Conservation (phyloP, 2,888 invertebrate species). For the Heliconius aoede region DNA sequence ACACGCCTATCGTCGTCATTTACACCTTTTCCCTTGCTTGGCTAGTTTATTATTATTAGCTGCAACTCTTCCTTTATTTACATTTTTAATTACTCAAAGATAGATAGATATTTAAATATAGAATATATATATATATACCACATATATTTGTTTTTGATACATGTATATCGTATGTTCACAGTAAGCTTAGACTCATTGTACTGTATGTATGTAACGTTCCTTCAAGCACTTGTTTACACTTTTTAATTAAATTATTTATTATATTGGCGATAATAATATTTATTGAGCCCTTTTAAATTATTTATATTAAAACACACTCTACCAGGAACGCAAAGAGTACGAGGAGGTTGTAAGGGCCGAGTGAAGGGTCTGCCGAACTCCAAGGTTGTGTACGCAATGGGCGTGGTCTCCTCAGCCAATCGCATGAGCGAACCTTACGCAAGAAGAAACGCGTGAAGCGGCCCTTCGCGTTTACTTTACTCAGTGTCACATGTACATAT, state of each 20-base stretch:
- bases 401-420: slow-evolving; percentile 78
- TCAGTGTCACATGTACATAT: not conserved
- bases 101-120: not conserved
- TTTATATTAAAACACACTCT: slow-evolving; percentile 83
- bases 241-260: slow-evolving; percentile 23
- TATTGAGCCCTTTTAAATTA: slow-evolving; percentile 81
- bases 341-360: slow-evolving; percentile 74
- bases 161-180: not conserved
- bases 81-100: slow-evolving; percentile 30
- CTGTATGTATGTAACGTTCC: not conserved
- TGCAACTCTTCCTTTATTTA: not conserved
- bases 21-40: slow-evolving; percentile 65
- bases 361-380: slow-evolving; percentile 74
- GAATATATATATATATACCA: not conserved
- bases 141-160: not conserved
- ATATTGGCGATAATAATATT: slow-evolving; percentile 33
- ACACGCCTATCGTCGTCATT: slow-evolving; percentile 74
- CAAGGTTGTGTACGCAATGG: slow-evolving; percentile 79
- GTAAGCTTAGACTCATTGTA: not conserved
- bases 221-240: not conserved
- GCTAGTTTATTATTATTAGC: slow-evolving; percentile 26
- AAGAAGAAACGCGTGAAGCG: slow-evolving; percentile 67
- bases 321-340: slow-evolving; percentile 73
- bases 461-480: slow-evolving; percentile 52
- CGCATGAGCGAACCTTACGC: slow-evolving; percentile 67